phyloP scores from a whole-genome alignment of 2,113 vertebrate species.

The Indicator indicator region DNA sequence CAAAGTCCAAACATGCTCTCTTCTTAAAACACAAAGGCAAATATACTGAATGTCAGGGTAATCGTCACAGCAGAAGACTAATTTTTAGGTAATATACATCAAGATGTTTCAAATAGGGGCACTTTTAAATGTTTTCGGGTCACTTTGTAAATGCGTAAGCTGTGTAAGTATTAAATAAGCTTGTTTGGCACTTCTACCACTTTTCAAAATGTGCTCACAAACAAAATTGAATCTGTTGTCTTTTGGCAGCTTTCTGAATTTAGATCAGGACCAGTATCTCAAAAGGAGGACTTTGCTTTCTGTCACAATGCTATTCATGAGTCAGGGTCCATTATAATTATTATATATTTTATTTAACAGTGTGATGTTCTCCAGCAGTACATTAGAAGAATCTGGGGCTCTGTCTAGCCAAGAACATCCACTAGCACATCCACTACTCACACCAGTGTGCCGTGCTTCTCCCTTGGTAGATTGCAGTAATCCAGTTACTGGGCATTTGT shows the following conservation, averaged over 20 bases:
- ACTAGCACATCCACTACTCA: neutral
- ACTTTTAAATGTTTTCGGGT: neutral
- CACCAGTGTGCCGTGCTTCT: neutral
- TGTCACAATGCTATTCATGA: neutral
- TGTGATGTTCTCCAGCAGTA: neutral
- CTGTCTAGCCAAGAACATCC: neutral
- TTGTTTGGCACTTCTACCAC: neutral
- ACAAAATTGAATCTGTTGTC: neutral
- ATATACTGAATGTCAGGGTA: neutral
- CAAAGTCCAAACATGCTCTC: neutral
- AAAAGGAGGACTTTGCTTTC: neutral
- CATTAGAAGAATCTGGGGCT: too few species aligned
- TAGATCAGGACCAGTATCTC: neutral
- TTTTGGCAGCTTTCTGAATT: neutral
- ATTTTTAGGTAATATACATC: neutral
- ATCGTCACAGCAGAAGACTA: neutral
- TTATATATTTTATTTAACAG: neutral
- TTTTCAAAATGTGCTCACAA: neutral
- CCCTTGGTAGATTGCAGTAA: neutral
- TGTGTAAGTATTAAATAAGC: neutral
- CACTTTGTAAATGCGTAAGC: neutral
- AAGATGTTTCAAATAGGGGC: neutral
- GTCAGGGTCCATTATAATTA: neutral
- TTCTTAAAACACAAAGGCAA: neutral
- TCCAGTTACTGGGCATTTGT: neutral